Base-by-base conservation (phyloP, 2,113 vertebrate genomes). In the Pterocles orientalis region DNA sequence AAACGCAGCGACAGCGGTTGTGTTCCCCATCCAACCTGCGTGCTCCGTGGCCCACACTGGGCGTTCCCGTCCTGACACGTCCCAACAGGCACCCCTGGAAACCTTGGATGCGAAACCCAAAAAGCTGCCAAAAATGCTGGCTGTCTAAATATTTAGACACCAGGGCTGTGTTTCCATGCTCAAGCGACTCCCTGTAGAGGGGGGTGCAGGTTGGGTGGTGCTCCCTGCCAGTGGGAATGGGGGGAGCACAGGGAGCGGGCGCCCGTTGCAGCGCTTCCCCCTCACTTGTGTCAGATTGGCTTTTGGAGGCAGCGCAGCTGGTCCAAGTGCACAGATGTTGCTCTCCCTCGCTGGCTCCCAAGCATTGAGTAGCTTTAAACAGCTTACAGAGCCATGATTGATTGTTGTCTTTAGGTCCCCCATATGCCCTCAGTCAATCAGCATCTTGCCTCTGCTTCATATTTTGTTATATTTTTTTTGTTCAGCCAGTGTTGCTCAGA, bases 11-110 rank as follows among this genome's bases (percentile, higher is more conserved):
- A 97, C 98, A 97, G 98, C 89, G 61, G 86, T 97, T 98, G 95
- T 96, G 89, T 95, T 98, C 96, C 97, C 96, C 97, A 95, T 98
- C 97, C 98, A 98, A 98, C 98, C 98, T 97, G 97, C 91, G 60
- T 66, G 20, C 83, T 93, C 97, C 3, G 0, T 10, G 62, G 88
- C 76, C 72, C 31, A 89, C 50, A 82, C 88, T 70, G 81, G 95
- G 96, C 82, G 97, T 98, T 98, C 98, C 98, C 96, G 72, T 75
- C 95, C 94, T 7, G 33, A 95, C 92, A 4, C 95, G 97, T 98
- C 97, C 96, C 71, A 97, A 97, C 98, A 98, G 95, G 97, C 82
- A 5, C 82, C 88, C 84, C 77, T 77, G 73, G 94, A 98, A 97
- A 69, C 21, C 64, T 33, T 45, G 58, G n/a, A 9, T 41, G 57